Evolutionary conservation across 2,888 invertebrate species (phyloP).

Genomic region (Rhagonycha fulva): DNA sequence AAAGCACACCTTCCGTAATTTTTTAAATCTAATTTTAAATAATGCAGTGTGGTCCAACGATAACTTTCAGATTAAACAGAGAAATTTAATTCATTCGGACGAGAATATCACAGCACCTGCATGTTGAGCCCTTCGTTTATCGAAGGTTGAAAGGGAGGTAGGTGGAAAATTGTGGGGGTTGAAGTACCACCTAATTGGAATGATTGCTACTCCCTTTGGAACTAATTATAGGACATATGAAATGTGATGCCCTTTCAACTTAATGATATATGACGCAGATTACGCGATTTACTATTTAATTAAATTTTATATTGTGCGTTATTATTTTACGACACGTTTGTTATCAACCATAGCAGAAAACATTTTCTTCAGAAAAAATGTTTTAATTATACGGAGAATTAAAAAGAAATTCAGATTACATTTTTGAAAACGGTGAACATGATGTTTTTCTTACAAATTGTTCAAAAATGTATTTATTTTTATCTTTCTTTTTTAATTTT

Average conservation of each 20-base stretch:
- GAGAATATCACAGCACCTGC: neutral
- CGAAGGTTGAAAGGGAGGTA: neutral
- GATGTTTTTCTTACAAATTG: too few species aligned
- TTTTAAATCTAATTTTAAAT: slow-evolving; percentile 2
- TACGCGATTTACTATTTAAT: slow-evolving; percentile 48
- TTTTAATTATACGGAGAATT: neutral
- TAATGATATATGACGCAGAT: slow-evolving; percentile 49
- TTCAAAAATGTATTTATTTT: too few species aligned
- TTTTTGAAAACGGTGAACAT: neutral
- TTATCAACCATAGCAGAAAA: neutral
- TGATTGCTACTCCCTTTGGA: slow-evolving; percentile 53
- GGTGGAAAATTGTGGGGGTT: slow-evolving; percentile 6
- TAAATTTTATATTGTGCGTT: slow-evolving; percentile 27
- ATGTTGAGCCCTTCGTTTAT: neutral
- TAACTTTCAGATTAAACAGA: neutral
- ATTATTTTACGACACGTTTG: neutral
- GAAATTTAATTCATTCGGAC: neutral
- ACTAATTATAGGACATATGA: slow-evolving; percentile 56
- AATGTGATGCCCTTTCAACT: slow-evolving; percentile 45
- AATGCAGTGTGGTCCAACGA: neutral
- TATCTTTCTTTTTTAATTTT: too few species aligned
- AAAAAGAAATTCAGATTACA: neutral
- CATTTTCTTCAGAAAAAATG: neutral
- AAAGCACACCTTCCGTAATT: slow-evolving; percentile 23
- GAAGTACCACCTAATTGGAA: slow-evolving; percentile 46